A percentile compares a stretch with the other conserved stretches of the same genome.
Conservation (phyloP, 2,888 invertebrate species). For the Erebia ligea region DNA sequence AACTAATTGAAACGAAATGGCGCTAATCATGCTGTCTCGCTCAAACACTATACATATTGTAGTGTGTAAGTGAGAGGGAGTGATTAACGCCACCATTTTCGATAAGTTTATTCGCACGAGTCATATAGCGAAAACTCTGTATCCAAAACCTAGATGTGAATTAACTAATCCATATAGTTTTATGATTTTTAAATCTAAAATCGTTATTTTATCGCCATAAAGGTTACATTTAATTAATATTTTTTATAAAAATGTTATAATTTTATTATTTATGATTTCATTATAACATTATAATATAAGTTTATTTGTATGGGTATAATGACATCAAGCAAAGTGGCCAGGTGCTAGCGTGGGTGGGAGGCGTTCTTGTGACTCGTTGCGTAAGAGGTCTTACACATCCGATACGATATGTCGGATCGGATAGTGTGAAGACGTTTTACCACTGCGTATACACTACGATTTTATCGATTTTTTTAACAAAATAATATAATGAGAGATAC, state of each 20-base stretch:
- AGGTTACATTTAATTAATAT: neutral
- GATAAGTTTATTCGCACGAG: too few relatives aligned
- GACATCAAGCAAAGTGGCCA: constrained; percentile 64
- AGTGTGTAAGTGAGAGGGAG: too few relatives aligned
- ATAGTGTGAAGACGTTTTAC: neutral
- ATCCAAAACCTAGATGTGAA: constrained; percentile 7
- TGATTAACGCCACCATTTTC: too few relatives aligned
- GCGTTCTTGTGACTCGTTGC: constrained; percentile 38
- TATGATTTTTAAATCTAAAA: constrained; percentile 10
- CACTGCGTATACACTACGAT: constrained; percentile 13
- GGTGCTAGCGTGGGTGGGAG: constrained; percentile 76
- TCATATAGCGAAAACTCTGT: constrained; percentile 13
- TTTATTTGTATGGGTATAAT: constrained; percentile 4
- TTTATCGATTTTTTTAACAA: neutral
- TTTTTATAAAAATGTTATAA: constrained; percentile 9
- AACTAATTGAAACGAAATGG: too few relatives aligned
- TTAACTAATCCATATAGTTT: constrained; percentile 1
- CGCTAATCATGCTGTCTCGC: too few relatives aligned
- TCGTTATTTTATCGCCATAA: constrained; percentile 17
- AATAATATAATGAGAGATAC: neutral
- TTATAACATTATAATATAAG: constrained; percentile 15
- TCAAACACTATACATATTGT: too few relatives aligned
- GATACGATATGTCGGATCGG: constrained; percentile 8
- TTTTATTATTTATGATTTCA: constrained; percentile 11
- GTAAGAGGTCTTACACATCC: constrained; percentile 11